Conservation (phyloP, 1,140 invertebrate genomes). For the Dreissena polymorpha region DNA sequence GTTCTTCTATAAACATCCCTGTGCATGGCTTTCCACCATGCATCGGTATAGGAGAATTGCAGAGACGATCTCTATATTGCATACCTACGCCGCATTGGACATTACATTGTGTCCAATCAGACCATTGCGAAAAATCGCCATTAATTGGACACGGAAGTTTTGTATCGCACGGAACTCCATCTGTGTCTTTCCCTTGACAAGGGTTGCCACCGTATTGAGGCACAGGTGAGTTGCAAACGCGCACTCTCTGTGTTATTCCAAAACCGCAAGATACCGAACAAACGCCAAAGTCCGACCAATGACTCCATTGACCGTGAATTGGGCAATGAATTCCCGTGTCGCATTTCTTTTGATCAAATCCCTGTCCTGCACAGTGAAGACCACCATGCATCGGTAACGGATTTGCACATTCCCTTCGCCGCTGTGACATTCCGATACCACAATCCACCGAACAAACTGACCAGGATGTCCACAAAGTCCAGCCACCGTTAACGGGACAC, state of each 20-base stretch:
- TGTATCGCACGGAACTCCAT: constrained; percentile 61
- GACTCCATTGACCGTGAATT: constrained; percentile 57
- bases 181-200: constrained; percentile 60
- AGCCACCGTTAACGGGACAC: constrained; percentile 77
- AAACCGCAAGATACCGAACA: constrained; percentile 55
- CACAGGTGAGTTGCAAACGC: constrained; percentile 59
- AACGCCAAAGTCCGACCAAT: constrained; percentile 48
- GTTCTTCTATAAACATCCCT: constrained; percentile 78
- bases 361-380: constrained; percentile 59
- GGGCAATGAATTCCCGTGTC: constrained; percentile 43
- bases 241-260: constrained; percentile 52
- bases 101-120: constrained; percentile 45
- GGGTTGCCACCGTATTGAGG: constrained; percentile 69
- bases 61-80: constrained; percentile 80
- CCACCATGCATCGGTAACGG: constrained; percentile 71
- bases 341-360: constrained; percentile 58
- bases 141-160: constrained; percentile 40
- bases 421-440: constrained; percentile 44
- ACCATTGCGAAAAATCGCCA: constrained; percentile 59
- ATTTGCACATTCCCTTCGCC: constrained; percentile 59
- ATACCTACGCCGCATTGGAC: constrained; percentile 57
- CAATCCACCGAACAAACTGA: constrained; percentile 59
- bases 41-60: constrained; percentile 84
- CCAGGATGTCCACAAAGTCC: constrained; percentile 63
- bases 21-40: constrained; percentile 84